Evolutionary conservation across 2,797 vertebrate species (phyloP).

Genomic region (Galaxias olidus): DNA sequence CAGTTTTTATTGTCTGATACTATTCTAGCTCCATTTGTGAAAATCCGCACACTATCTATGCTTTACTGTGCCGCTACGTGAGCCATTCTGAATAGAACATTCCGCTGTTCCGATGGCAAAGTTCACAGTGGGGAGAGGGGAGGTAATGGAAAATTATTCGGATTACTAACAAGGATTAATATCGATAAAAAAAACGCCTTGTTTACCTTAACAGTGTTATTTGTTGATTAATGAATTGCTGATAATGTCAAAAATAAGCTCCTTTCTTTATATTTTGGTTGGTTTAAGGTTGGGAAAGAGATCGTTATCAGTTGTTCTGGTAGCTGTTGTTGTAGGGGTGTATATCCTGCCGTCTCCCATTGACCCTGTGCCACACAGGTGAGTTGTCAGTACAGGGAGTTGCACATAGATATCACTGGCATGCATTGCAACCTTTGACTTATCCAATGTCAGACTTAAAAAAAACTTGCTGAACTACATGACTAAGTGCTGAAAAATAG

Average conservation of each 20-base stretch:
- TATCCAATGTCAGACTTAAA: not conserved
- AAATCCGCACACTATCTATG: too few relatives aligned
- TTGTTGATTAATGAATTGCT: not conserved
- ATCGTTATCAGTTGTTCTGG: conserved; percentile 32
- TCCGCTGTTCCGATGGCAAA: not conserved
- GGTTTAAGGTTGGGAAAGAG: conserved; percentile 47
- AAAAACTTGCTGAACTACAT: too few relatives aligned
- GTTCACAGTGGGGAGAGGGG: not conserved
- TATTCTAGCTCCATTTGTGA: too few relatives aligned
- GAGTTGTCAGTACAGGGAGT: conserved; percentile 8
- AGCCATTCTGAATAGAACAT: not conserved
- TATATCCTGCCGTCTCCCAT: conserved; percentile 74
- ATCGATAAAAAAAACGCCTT: not conserved
- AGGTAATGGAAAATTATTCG: not conserved
- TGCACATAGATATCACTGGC: not conserved
- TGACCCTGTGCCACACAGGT: conserved; percentile 69
- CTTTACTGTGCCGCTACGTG: too few relatives aligned
- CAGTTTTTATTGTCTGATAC: too few relatives aligned
- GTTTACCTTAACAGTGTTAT: not conserved
- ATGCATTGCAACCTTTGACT: not conserved
- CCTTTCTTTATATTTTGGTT: not conserved
- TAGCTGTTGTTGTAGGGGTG: conserved; percentile 54
- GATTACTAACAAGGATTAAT: not conserved
- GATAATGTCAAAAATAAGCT: not conserved
- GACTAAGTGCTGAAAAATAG: too few relatives aligned